Percentiles rank a stretch among this genome's conserved stretches.
These are phyloP conservation scores for Epirrita christyi DNA, from an alignment of 2,888 invertebrate genomes.

Conservation along the genomic window DNA sequence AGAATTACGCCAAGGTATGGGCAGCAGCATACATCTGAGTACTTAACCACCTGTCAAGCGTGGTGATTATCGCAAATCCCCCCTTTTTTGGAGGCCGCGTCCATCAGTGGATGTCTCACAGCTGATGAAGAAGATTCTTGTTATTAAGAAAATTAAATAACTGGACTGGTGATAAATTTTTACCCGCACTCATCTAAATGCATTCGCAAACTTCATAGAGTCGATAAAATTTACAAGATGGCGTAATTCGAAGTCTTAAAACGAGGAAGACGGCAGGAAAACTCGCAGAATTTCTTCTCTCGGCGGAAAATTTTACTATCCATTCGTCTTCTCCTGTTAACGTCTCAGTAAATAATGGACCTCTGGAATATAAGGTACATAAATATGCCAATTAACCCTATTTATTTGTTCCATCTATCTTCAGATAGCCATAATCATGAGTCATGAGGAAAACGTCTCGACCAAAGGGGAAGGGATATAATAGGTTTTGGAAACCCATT, in stretches of 20 bases:
- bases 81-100: no score
- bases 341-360: slow-evolving; percentile 3
- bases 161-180: no score
- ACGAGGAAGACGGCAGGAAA: neutral
- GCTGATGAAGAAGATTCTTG: no score
- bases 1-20: no score
- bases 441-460: slow-evolving; percentile 38
- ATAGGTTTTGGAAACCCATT: slow-evolving; percentile 32
- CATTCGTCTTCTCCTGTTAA: neutral
- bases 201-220: no score
- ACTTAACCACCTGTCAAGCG: no score
- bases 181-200: no score
- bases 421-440: slow-evolving; percentile 36
- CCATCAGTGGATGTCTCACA: no score
- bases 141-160: no score
- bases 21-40: no score
- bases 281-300: neutral
- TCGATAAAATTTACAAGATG: no score
- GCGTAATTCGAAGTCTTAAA: neutral
- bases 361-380: slow-evolving; percentile 16
- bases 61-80: no score
- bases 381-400: slow-evolving; percentile 38
- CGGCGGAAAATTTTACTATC: neutral
- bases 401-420: slow-evolving; percentile 37
- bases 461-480: slow-evolving; percentile 28